phyloP scores from a whole-genome alignment of 2,113 vertebrate genomes.

The Onychostruthus taczanowskii region DNA sequence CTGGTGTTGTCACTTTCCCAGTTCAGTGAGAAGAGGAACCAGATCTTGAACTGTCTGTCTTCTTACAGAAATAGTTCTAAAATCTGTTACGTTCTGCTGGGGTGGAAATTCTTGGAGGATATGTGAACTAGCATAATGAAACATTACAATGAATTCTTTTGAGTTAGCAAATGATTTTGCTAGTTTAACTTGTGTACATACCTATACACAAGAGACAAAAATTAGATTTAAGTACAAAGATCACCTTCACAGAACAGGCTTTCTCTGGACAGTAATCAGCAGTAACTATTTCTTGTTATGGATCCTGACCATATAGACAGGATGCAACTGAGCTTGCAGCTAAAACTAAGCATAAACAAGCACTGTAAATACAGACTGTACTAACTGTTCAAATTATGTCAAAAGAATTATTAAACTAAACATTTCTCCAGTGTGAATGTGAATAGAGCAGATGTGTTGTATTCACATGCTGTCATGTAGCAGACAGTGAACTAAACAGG shows the following conservation, averaged over 20 bases:
- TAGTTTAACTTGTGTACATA: neutral
- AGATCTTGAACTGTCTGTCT: neutral
- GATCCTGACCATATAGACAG: neutral
- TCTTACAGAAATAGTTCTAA: slow-evolving; percentile 17
- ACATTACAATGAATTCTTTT: neutral
- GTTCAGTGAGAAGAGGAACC: neutral
- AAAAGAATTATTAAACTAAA: neutral
- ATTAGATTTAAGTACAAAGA: neutral
- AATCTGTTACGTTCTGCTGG: neutral
- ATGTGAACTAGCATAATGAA: neutral
- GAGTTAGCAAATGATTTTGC: neutral
- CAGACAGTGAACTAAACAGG: neutral
- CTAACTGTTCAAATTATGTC: neutral
- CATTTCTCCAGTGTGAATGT: neutral
- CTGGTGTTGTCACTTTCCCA: neutral
- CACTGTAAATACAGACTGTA: neutral
- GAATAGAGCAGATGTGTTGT: neutral
- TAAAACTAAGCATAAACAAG: neutral
- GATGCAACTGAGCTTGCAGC: neutral
- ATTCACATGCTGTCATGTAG: neutral
- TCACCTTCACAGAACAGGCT: neutral
- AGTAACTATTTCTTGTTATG: neutral
- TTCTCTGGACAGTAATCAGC: neutral
- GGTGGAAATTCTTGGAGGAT: neutral
- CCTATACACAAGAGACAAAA: neutral